phyloP scores from a whole-genome alignment of 2,113 vertebrate genomes.

The Crocuta crocuta region DNA sequence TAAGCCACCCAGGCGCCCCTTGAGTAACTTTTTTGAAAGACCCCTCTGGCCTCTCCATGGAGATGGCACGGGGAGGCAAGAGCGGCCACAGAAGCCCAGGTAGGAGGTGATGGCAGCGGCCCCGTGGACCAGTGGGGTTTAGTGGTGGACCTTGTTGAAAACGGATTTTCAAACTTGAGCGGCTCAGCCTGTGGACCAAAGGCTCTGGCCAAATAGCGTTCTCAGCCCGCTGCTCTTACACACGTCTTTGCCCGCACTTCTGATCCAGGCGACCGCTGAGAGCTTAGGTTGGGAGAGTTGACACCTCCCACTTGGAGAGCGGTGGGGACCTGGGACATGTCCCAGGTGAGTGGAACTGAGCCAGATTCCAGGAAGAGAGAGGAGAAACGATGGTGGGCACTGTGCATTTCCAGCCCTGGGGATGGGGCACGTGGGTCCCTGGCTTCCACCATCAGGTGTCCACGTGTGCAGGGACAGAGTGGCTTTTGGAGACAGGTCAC shows the following conservation, averaged over 20 bases:
- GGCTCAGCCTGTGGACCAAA: not conserved
- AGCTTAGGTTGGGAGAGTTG: not conserved
- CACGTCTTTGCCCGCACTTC: not conserved
- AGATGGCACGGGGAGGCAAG: not conserved
- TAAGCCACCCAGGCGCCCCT: too few relatives aligned
- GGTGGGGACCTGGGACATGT: too few relatives aligned
- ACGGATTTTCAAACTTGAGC: not conserved
- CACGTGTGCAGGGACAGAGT: not conserved
- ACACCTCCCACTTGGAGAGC: not conserved
- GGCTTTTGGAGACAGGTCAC: not conserved
- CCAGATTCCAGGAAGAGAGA: not conserved
- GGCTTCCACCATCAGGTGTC: accelerated
- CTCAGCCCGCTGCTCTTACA: not conserved
- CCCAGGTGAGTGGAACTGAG: not conserved
- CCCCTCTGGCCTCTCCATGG: accelerated
- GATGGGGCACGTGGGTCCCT: accelerated
- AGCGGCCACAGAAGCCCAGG: not conserved
- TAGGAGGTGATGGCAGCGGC: accelerated
- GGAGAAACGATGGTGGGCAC: not conserved
- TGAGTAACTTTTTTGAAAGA: not conserved
- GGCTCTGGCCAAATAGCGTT: not conserved
- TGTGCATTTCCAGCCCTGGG: not conserved
- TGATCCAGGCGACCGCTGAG: not conserved
- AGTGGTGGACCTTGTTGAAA: not conserved
- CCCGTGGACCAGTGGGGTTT: not conserved